phyloP scores from a whole-genome alignment of 1,140 invertebrate genomes.

The Cydia pomonella region DNA sequence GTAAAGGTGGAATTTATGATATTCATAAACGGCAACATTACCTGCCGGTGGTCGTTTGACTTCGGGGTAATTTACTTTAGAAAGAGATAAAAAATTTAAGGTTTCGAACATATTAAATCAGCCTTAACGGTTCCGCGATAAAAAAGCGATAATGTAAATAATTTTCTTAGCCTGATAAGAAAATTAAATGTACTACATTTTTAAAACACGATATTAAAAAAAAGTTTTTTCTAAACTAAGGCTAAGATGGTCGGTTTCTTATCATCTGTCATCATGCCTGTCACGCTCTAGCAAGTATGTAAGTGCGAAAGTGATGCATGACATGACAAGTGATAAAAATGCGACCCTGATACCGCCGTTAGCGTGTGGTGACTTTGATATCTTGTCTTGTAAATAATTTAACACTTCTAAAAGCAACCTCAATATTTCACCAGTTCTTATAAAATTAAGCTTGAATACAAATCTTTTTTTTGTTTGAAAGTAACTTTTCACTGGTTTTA shows the following conservation, averaged over 20 bases:
- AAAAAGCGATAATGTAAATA: neutral
- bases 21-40: constrained; percentile 45
- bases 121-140: neutral
- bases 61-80: constrained; percentile 45
- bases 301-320: too few relatives aligned
- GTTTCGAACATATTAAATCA: constrained; percentile 7
- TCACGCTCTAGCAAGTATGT: too few relatives aligned
- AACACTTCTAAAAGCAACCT: neutral
- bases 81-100: constrained; percentile 24
- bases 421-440: neutral
- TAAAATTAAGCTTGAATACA: neutral
- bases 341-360: too few relatives aligned
- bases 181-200: neutral
- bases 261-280: too few relatives aligned
- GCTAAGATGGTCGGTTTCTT: too few relatives aligned
- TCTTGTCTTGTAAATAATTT: neutral
- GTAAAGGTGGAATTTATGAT: constrained; percentile 51
- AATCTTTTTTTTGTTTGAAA: constrained; percentile 2
- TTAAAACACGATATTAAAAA: neutral
- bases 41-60: constrained; percentile 36
- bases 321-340: too few relatives aligned
- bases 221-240: too few relatives aligned
- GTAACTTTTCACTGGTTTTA: neutral
- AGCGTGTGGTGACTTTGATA: too few relatives aligned
- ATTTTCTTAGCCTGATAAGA: neutral